Evolutionary conservation across 2,113 vertebrate genomes (phyloP), one percentile per base, ranked within the genome.

Genomic region (Cisticola juncidis): DNA sequence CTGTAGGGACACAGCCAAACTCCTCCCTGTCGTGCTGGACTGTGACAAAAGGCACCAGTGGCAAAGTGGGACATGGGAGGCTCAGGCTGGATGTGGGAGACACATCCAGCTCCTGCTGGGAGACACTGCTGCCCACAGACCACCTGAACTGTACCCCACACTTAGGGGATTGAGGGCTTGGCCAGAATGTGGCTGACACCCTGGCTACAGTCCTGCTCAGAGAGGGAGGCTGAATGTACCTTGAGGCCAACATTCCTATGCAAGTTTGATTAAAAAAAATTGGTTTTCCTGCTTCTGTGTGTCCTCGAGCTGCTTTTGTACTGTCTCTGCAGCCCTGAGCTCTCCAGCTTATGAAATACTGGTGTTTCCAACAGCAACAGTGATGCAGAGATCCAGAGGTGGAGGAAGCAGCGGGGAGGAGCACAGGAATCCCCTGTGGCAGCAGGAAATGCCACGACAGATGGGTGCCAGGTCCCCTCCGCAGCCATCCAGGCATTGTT

Each of bases 341-440:
- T 58, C 80, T 88, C 74, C 82, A 68, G 90, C 79, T 93, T 58
- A 64, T 11, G 58, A 69, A 94, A 65, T 24, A 10, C 33, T 4
- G 24, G 44, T 79, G 95, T 94, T 95, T 96, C 95, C 92, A 96
- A 94, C 85, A 96, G 94, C 95, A 96, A 96, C 90, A 33, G 78
- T 4, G 22, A 89, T 14, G 26, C 90, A 86, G 58, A 60, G 81
- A 51, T 84, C 65, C 70, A 68, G 81, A 70, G 71, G 89, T 73
- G 86, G 79, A 86, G 58, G 62, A 72, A 51, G 58, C 68, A 80
- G 87, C 19, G 6, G 62, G 53, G 38, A 94, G 42, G 24, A 94
- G 53, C 1, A 19, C 62, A 90, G 74, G 90, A 94, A 88, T 90
- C 62, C 61, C 82, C 82, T 19, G 42, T 0, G 2, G 82, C 85